Conservation (phyloP, 2,888 invertebrate genomes). For the Eurytoma adleriae region DNA sequence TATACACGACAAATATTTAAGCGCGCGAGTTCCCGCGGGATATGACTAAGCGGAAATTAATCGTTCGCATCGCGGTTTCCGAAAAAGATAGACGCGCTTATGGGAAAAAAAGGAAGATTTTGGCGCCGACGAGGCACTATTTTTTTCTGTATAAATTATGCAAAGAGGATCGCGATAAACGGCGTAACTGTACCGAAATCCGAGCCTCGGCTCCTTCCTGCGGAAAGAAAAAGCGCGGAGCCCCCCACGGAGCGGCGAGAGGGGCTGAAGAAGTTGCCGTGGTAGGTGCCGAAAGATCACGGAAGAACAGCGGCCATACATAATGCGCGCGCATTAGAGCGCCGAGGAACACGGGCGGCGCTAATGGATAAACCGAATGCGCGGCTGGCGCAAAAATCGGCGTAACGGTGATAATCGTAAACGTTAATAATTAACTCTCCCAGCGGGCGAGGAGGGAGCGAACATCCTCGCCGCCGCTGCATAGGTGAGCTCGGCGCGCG, state of each 20-base stretch:
- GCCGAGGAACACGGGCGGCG: slow-evolving; percentile 9
- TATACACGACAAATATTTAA: neutral
- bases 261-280: neutral
- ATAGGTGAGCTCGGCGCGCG: slow-evolving; percentile 4
- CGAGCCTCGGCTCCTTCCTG: neutral
- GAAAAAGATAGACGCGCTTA: neutral
- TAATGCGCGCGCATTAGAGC: slow-evolving; percentile 20
- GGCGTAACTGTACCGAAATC: neutral
- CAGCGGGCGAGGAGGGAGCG: slow-evolving; percentile 51
- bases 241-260: too few species aligned
- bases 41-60: neutral
- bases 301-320: neutral
- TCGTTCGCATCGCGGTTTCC: neutral
- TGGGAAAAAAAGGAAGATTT: neutral
- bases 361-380: slow-evolving; percentile 9
- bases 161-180: slow-evolving; percentile 4
- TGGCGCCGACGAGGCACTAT: neutral
- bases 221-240: neutral
- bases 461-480: neutral
- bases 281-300: neutral
- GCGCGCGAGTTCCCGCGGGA: neutral
- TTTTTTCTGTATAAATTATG: slow-evolving; percentile 8
- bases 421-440: slow-evolving; percentile 68
- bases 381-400: neutral
- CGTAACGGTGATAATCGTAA: slow-evolving; percentile 67